Conservation (phyloP, 2,113 vertebrate species). For the Pheucticus melanocephalus region DNA sequence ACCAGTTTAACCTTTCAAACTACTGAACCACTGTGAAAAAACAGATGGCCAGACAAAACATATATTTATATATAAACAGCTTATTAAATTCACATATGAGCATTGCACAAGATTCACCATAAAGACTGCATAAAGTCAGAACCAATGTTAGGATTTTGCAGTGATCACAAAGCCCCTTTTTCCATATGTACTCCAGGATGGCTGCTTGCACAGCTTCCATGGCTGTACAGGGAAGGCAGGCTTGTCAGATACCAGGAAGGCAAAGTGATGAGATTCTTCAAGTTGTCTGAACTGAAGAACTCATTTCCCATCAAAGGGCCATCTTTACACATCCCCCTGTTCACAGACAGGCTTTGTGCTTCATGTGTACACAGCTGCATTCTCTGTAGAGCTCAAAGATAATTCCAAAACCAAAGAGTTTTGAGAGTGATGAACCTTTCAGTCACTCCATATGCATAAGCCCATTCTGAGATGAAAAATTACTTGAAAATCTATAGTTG, state of each 20-base stretch:
- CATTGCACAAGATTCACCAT: not conserved
- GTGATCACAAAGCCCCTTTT: not conserved
- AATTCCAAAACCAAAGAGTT: not conserved
- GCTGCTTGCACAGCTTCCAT: not conserved
- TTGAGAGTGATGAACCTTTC: not conserved
- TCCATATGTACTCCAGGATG: not conserved
- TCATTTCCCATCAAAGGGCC: not conserved
- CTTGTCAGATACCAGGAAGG: not conserved
- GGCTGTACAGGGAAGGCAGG: accelerated
- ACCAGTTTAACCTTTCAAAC: not conserved
- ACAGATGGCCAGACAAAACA: not conserved
- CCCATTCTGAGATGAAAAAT: not conserved
- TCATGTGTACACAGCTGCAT: not conserved
- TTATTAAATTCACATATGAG: not conserved
- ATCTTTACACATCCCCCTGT: not conserved
- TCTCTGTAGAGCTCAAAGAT: not conserved
- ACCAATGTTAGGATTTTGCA: not conserved
- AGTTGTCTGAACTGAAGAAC: not conserved
- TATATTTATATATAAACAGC: not conserved
- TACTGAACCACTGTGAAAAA: not conserved
- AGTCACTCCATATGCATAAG: not conserved
- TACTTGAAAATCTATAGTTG: not conserved
- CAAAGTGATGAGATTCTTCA: not conserved
- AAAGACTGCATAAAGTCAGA: not conserved
- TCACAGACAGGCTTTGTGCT: not conserved